Evolutionary conservation across 2,113 vertebrate species (phyloP), one percentile per base, ranked within the genome.

Genomic region (Corythornis madagascariensis): DNA sequence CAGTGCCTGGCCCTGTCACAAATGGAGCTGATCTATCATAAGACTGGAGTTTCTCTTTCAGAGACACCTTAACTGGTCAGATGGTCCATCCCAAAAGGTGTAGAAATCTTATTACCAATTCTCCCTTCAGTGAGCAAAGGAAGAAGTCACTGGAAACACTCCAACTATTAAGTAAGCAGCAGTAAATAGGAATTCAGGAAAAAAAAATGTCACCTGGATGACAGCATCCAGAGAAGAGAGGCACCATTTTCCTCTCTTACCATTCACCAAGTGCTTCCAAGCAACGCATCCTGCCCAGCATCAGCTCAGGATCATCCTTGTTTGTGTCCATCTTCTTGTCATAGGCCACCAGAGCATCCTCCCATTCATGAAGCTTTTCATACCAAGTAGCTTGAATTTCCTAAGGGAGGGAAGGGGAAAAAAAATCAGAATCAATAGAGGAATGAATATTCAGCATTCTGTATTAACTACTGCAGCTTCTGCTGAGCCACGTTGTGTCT

Each of bases 371-470:
- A 6, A 99, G 98, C 71, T 99, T 99, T 97, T 99, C 99, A 61
- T 99, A 99, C 99, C 99, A 99, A 52, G 99, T 99, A 82, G 99
- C 99, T 95, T 99, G 99, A 97, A 99, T 99, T 98, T 99, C 99
- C 99, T 99, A 80, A 57, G 84, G 14, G 16, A 33, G 20, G 1
- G 16, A 33, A 19, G 1, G 21, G 1, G 2, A 22, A 3, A 33
- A 40, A 18, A 24, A 35, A 10, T 14, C 55, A 65, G 48, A 57
- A 65, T 59, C 21, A 82, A 69, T 9, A 84, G 16, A 2, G 18
- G 24, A 11, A 66, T 82, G 75, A 74, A 38, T 9, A 60, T 1
- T 45, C 9, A 83, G 31, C 35, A 40, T 45, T 78, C 28, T 43
- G 0, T 29, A 28, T 22, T 53, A 88, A 64, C 16, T 56, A 38